Conservation (phyloP, 2,888 invertebrate species). For the Sinotaia quadrata region DNA sequence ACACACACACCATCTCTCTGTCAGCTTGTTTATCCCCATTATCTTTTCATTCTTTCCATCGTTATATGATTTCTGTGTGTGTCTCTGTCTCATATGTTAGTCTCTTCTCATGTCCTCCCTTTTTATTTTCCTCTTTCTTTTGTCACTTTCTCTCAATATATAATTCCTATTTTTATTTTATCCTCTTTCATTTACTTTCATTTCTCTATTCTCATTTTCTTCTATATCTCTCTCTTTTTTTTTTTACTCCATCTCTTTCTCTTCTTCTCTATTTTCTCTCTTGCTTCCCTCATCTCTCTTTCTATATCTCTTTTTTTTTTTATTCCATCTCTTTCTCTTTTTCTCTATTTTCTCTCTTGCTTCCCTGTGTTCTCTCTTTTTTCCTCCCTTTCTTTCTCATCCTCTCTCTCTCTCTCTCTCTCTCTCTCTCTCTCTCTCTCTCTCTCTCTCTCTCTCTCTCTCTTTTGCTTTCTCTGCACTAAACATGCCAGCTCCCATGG, state of each 20-base stretch:
- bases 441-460: background rate
- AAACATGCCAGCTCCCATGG: no score
- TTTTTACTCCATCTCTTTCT: constrained; percentile 11
- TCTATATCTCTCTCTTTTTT: background rate
- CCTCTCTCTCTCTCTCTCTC: constrained; percentile 16
- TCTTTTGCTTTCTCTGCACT: background rate
- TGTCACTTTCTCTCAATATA: constrained; percentile 4
- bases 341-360: background rate
- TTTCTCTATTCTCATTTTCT: constrained; percentile 13
- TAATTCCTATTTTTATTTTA: background rate
- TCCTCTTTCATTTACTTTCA: background rate
- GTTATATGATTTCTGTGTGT: constrained; percentile 2
- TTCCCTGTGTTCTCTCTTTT: background rate
- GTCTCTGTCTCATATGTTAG: constrained; percentile 9
- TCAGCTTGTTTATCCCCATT: no score
- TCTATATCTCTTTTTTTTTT: background rate
- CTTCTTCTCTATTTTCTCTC: background rate
- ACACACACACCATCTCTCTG: background rate
- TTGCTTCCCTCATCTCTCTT: background rate
- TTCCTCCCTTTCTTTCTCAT: background rate
- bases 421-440: constrained; percentile 19
- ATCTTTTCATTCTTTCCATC: background rate
- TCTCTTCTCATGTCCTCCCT: no score
- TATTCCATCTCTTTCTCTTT: constrained; percentile 1
- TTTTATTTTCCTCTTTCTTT: constrained; percentile 6